Base-by-base conservation (phyloP, 64 coral and sea anemone genomes). In the Pocillopora verrucosa region DNA sequence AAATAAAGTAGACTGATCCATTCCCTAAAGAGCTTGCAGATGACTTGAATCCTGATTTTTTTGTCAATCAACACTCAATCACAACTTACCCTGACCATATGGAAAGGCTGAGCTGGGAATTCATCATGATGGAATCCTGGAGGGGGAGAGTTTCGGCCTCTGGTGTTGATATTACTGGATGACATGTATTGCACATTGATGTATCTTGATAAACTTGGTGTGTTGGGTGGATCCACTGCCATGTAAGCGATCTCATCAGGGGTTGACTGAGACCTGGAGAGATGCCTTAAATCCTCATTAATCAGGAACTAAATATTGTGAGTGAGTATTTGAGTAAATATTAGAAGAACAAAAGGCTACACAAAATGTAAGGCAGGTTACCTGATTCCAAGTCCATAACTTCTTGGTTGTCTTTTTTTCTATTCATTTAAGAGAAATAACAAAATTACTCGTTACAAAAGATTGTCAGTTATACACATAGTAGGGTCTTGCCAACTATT, bases 111-210 rank as follows among this genome's bases (percentile, higher is more conserved):
- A 59, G 61, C 62, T n/a, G 97, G 93, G 6, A 90, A 87, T 51
- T 93, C 89, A 16, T 99, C 97, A 57, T 92, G 97, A 38, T 95
- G 94, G 59, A 99, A 99, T 72, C 97, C 97, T 37, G 97, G 97
- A 2, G 97, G 97, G 4, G 97, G 97, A 15, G 97, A 99, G 67
- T 99, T 91, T 24, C 97, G 82, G 14, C 94, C 94, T 61, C 84
- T 91, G 58, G 91, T 90, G 58, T 79, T 59, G 58, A 99, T 93
- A 62, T 89, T 89, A 65, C 81, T 99, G 11, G 94, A 95, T 1
- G 97, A 99, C 90, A 95, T 95, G 64, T 95, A 93, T 16, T 92
- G 91, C 15, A 95, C 81, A 58, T 92, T 89, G 34, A 90, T 88
- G 51, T 95, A 99, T 34, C 93, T 82, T 67, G 97, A 95, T 56